These are phyloP conservation scores for Charaxes varanes DNA, from an alignment of 1,140 invertebrate species.

Conservation along the genomic window DNA sequence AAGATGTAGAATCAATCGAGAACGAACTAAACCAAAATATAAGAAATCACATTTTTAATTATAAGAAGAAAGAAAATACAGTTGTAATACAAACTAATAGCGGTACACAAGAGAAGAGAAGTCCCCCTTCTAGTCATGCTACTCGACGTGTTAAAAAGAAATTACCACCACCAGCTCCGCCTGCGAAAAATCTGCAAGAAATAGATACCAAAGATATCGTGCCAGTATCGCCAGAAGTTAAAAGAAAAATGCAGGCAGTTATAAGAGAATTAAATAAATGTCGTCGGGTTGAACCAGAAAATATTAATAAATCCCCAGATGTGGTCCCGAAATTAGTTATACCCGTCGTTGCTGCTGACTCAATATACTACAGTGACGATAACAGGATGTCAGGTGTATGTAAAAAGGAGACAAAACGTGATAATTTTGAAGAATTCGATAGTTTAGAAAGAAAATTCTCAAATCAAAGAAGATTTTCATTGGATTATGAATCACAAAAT, in stretches of 20 bases:
- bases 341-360: conserved; percentile 54
- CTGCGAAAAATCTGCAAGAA: conserved; percentile 33
- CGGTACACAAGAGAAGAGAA: conserved; percentile 30
- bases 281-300: conserved; percentile 47
- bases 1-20: conserved; percentile 4
- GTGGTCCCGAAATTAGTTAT: conserved; percentile 58
- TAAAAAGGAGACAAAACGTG: conserved; percentile 31
- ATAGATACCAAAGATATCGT: conserved; percentile 30
- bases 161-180: conserved; percentile 65
- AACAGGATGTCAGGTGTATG: conserved; percentile 28
- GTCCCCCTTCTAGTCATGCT: conserved; percentile 44
- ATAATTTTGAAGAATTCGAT: conserved; percentile 76
- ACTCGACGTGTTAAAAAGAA: conserved; percentile 54
- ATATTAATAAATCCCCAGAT: conserved; percentile 31
- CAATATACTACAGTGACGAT: conserved; percentile 48
- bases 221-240: conserved; percentile 66
- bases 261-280: conserved; percentile 73
- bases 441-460: conserved; percentile 80
- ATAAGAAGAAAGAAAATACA: conserved; percentile 9
- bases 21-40: conserved; percentile 13
- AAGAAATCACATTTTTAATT: too few species aligned
- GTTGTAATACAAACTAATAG: background rate
- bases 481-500: conserved; percentile 51
- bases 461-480: conserved; percentile 53
- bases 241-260: conserved; percentile 76